Base-by-base conservation (phyloP, 1,140 invertebrate species). In the Papilio glaucus region DNA sequence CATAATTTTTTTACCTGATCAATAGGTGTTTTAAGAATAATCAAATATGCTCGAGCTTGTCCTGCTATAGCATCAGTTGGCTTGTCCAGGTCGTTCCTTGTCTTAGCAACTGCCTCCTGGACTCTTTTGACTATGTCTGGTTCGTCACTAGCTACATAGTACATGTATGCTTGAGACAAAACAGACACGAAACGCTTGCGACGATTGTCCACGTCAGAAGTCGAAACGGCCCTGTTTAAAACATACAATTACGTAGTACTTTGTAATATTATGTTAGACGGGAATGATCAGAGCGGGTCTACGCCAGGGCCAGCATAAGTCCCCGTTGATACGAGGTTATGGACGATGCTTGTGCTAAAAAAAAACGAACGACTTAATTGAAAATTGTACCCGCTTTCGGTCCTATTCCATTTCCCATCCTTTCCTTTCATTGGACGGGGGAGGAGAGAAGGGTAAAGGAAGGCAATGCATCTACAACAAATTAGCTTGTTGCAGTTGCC, bases 1-100 rank as follows among this genome's bases (percentile, higher is more conserved):
- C n/a, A n/a, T n/a, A n/a, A n/a, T n/a, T n/a, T 45, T 45, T 4
- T 24, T 53, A 62, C 60, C 60, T 62, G 60, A 62, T 62, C 60
- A 62, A 62, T 62, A 18, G 60, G 60, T 62, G 60, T 62, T 62
- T 62, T 62, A 37, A 62, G 60, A 62, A 62, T 37, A 62, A 37
- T 8, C 8, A 62, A 37, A 62, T 62, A 62, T 1, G 60, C 60
- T 37, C 60, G 33, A 0, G 60, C 8, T 62, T 62, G 60, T 37
- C 26, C 60, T 6, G 60, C 60, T 12, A 62, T 62, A 33, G 33
- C 60, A 5, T 62, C 60, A 8, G 60, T 33, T 62, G 60, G 60
- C 4, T 62, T 62, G 13, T 29, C 12, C 13, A 62, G 60, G 18
- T 62, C 60, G 33, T 62, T 15, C 4, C 33, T 62, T 5, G 60